These are phyloP conservation scores for Melanerpes aurifrons DNA, from an alignment of 2,113 vertebrate genomes.

Conservation along the genomic window DNA sequence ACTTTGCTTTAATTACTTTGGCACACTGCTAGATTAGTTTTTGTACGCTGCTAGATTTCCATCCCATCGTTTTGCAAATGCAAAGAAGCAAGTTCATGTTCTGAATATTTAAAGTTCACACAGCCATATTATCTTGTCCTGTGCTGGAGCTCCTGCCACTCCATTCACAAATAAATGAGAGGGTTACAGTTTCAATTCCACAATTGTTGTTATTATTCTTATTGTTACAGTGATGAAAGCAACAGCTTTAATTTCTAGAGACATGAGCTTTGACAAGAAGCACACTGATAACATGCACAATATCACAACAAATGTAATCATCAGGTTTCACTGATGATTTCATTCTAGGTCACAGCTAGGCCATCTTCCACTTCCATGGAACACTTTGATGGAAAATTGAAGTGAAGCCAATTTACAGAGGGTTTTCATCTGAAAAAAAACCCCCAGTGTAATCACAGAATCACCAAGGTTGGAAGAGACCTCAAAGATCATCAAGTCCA, in stretches of 20 bases:
- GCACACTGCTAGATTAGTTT: slow-evolving; percentile 78
- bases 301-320: background rate
- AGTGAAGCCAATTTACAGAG: slow-evolving; percentile 24
- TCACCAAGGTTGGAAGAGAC: too few species aligned
- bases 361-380: background rate
- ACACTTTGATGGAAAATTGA: slow-evolving; percentile 21
- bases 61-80: slow-evolving; percentile 71
- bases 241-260: background rate
- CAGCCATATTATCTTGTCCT: slow-evolving; percentile 31
- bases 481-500: too few species aligned
- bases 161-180: slow-evolving; percentile 41
- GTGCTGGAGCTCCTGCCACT: background rate
- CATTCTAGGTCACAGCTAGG: background rate
- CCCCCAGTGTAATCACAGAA: background rate
- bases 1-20: slow-evolving; percentile 81
- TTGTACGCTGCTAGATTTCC: slow-evolving; percentile 71
- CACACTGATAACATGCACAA: background rate
- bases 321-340: slow-evolving; percentile 15
- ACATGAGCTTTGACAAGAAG: background rate
- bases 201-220: background rate
- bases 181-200: background rate
- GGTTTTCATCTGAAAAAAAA: slow-evolving; percentile 29
- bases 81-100: slow-evolving; percentile 67
- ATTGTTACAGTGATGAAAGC: background rate
- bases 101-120: slow-evolving; percentile 69